Evolutionary conservation across 2,113 vertebrate genomes (phyloP).

Genomic region (Ceyx cyanopectus): DNA sequence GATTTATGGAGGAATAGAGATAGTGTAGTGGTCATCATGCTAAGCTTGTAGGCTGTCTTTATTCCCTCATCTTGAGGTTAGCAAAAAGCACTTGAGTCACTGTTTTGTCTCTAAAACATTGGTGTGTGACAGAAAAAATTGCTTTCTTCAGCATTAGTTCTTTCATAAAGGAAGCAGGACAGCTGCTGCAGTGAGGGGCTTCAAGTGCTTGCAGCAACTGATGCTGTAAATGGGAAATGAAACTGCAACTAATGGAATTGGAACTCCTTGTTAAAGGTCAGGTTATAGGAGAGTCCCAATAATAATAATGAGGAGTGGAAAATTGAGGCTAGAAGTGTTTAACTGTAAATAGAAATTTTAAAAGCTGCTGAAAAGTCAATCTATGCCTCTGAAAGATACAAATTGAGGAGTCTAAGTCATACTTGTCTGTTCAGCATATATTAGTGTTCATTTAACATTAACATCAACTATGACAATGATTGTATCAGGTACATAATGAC

Average conservation of each 20-base stretch:
- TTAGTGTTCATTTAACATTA: background rate
- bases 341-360: background rate
- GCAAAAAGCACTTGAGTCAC: background rate
- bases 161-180: background rate
- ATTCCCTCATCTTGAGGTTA: background rate
- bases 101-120: background rate
- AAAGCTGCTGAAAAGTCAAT: background rate
- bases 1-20: background rate
- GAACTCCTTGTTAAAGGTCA: background rate
- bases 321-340: background rate
- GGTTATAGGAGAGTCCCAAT: background rate
- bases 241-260: background rate
- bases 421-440: background rate
- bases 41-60: background rate
- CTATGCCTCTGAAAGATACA: background rate
- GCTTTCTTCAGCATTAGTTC: background rate
- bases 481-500: background rate
- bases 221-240: background rate
- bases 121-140: background rate
- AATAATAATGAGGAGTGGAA: background rate
- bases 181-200: background rate
- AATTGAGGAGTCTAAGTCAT: background rate
- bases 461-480: background rate
- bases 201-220: background rate
- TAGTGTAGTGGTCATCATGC: background rate